These are phyloP conservation scores for Anastatus disparis DNA, from an alignment of 1,140 invertebrate genomes.

Conservation along the genomic window DNA sequence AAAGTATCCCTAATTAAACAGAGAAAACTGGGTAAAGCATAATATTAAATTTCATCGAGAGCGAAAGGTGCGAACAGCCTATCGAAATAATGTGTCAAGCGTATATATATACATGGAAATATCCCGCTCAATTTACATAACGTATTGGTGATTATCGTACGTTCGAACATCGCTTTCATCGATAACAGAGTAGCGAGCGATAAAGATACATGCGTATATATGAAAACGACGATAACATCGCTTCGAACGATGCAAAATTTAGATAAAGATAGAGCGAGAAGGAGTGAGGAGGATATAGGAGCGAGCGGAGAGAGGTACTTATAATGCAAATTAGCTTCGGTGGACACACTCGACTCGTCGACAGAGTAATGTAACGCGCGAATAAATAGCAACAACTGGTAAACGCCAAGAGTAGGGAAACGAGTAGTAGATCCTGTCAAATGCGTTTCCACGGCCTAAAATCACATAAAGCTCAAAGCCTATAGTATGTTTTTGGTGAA, in stretches of 20 bases:
- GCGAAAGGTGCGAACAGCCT: neutral
- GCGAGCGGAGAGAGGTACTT: conserved; percentile 51
- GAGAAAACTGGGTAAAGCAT: too few species aligned
- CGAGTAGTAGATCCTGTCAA: conserved; percentile 57
- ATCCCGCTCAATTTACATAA: neutral
- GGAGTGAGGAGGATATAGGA: conserved; percentile 3
- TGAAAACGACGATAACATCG: conserved; percentile 24
- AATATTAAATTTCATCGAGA: too few species aligned
- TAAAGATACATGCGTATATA: neutral
- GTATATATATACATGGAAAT: too few species aligned
- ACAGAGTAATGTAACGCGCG: conserved; percentile 66
- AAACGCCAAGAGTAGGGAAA: conserved; percentile 43
- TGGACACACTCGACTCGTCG: conserved; percentile 62
- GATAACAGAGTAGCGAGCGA: neutral
- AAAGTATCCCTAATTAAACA: too few species aligned
- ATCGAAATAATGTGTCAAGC: neutral
- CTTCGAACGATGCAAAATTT: too few species aligned
- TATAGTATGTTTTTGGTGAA: too few species aligned
- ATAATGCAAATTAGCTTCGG: conserved; percentile 65
- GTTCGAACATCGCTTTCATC: neutral
- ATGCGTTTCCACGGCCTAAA: conserved; percentile 56
- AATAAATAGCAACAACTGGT: conserved; percentile 69
- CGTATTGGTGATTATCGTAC: neutral
- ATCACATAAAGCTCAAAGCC: conserved; percentile 66
- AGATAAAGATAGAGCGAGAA: too few species aligned